These are phyloP conservation scores for Meiosimyza decipiens DNA, from an alignment of 2,888 invertebrate genomes.

Conservation along the genomic window DNA sequence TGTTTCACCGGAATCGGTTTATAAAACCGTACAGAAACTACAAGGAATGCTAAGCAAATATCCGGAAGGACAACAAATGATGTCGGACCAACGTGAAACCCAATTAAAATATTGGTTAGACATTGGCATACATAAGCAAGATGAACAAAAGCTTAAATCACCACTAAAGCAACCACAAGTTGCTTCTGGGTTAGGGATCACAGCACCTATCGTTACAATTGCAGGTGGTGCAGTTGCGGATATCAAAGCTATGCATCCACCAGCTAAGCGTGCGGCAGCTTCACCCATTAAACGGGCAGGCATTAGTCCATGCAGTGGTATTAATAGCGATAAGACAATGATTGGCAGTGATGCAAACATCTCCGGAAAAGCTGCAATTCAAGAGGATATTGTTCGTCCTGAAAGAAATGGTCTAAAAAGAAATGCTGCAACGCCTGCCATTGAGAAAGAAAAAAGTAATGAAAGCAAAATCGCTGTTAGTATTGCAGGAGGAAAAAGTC, in stretches of 20 bases:
- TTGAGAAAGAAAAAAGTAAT: constrained; percentile 43
- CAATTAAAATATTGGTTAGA: constrained; percentile 75
- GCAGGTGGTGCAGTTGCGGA: constrained; percentile 9
- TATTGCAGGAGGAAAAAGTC: constrained; percentile 25
- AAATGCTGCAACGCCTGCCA: constrained; percentile 40
- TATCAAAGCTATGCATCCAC: constrained; percentile 51
- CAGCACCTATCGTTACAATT: background rate
- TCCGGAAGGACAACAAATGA: constrained; percentile 61
- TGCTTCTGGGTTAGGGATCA: background rate
- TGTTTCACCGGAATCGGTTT: constrained; percentile 83
- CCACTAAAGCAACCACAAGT: constrained; percentile 53
- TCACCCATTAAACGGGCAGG: constrained; percentile 45
- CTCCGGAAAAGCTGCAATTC: constrained; percentile 35
- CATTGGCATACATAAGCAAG: constrained; percentile 67
- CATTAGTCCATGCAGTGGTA: constrained; percentile 33
- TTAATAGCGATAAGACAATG: constrained; percentile 16
- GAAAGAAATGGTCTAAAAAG: constrained; percentile 48
- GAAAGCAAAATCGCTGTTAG: constrained; percentile 33
- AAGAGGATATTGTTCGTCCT: constrained; percentile 45
- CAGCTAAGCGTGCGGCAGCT: constrained; percentile 47
- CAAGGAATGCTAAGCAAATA: constrained; percentile 68
- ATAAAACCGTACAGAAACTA: constrained; percentile 82
- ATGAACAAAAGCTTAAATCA: constrained; percentile 63
- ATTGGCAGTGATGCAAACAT: constrained; percentile 20
- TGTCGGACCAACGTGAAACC: constrained; percentile 71